These are phyloP conservation scores for Chrosomus eos DNA, from an alignment of 2,797 vertebrate genomes.

Conservation along the genomic window DNA sequence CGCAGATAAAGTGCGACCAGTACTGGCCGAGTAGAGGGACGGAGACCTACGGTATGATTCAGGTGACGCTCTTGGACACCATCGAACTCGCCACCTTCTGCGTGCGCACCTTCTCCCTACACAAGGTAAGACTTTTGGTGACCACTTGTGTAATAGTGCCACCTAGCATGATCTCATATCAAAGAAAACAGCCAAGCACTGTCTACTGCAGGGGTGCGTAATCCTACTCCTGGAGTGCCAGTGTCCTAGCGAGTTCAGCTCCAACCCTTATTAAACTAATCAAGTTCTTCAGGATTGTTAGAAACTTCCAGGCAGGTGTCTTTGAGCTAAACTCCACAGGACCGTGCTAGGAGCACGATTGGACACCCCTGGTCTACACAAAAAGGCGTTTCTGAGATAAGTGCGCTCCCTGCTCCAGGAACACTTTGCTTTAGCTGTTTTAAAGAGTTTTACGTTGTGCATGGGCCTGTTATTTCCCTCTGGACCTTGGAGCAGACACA, in stretches of 20 bases:
- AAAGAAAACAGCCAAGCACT: background rate
- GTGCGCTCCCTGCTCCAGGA: background rate
- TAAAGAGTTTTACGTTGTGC: background rate
- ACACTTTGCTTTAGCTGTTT: background rate
- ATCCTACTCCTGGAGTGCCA: background rate
- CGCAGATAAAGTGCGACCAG: constrained; percentile 95
- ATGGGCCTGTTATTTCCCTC: constrained; percentile 30
- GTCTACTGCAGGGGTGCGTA: background rate
- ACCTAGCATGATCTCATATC: background rate
- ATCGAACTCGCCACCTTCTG: constrained; percentile 96
- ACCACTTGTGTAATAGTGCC: background rate
- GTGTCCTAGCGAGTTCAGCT: background rate
- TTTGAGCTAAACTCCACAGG: background rate
- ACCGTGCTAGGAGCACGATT: background rate
- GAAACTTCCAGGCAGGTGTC: background rate
- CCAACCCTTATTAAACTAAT: background rate
- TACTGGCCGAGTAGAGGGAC: constrained; percentile 96
- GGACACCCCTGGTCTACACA: background rate
- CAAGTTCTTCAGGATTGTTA: background rate
- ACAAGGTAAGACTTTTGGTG: constrained; percentile 83
- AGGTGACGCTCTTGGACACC: constrained; percentile 93
- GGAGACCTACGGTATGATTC: constrained; percentile 95
- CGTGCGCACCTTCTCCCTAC: constrained; percentile 92
- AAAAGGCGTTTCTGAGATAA: background rate
- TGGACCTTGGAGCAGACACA: constrained; percentile 12